A percentile compares a stretch with the other conserved stretches of the same genome.
Conservation (phyloP, 2,113 vertebrate genomes). For the human region GRCh38 chr22:29901001-29901500, state of each 20-base stretch:
- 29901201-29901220: not conserved
- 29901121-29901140: constrained; percentile 26
- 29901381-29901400: not conserved
- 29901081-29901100: constrained; percentile 17
- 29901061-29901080: not conserved
- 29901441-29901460: not conserved
- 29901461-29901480: not conserved
- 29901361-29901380: not conserved
- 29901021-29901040: constrained; percentile 42
- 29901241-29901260: constrained; percentile 1
- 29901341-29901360: not conserved
- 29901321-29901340: constrained; percentile 9
- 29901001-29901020: not conserved
- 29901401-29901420: not conserved
- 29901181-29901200: constrained; percentile 4
- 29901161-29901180: not conserved
- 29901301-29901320: constrained; percentile 14
- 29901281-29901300: not conserved
- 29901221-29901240: not conserved
- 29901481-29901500: not conserved
- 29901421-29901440: not conserved
- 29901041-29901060: constrained; percentile 5
- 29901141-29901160: not conserved
- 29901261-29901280: not conserved
- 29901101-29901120: not conserved